These are phyloP conservation scores for Macrocentrus cingulum DNA, from an alignment of 1,140 invertebrate species.

Conservation along the genomic window DNA sequence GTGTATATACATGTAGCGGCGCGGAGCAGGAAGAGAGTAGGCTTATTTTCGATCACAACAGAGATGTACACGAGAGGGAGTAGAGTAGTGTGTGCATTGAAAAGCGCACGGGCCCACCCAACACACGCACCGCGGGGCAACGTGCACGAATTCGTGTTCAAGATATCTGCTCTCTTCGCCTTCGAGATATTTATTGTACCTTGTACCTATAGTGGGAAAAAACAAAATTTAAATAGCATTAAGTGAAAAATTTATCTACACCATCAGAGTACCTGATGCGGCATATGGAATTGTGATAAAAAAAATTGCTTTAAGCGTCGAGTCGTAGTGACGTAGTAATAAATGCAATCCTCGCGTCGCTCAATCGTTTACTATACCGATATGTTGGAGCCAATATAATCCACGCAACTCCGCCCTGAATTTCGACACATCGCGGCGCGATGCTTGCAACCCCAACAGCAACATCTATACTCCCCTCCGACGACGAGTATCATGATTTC, in stretches of 20 bases:
- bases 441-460: not conserved
- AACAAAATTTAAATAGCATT: not conserved
- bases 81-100: not conserved
- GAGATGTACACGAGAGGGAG: constrained; percentile 23
- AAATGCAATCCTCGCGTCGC: too few relatives aligned
- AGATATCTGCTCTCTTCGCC: constrained; percentile 40
- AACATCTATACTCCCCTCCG: constrained; percentile 1
- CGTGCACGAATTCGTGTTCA: constrained; percentile 38
- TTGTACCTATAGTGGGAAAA: not conserved
- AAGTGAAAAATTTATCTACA: not conserved
- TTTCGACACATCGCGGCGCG: constrained; percentile 11
- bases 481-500: not conserved
- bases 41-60: constrained; percentile 4
- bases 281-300: too few relatives aligned
- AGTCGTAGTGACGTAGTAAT: too few relatives aligned
- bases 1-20: constrained; percentile 28
- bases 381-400: constrained; percentile 1
- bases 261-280: too few relatives aligned
- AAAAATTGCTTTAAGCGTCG: too few relatives aligned
- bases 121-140: constrained; percentile 30
- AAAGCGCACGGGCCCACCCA: constrained; percentile 22
- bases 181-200: constrained; percentile 4
- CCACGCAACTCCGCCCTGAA: constrained; percentile 13
- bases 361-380: too few relatives aligned
- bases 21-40: not conserved